phyloP scores from a whole-genome alignment of 2,888 invertebrate species.

The Hyalella azteca region DNA sequence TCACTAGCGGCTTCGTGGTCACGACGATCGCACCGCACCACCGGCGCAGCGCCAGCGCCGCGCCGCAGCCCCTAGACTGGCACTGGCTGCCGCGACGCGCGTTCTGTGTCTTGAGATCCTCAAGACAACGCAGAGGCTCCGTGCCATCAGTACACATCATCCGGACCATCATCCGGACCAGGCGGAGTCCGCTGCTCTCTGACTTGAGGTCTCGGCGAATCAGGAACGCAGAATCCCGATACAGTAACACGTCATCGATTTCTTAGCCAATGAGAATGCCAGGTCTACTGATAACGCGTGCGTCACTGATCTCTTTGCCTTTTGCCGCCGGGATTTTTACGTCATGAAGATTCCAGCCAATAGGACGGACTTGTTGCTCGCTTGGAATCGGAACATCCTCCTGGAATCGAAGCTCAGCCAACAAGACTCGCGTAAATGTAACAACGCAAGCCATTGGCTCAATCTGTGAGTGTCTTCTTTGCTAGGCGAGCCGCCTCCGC shows the following conservation, averaged over 20 bases:
- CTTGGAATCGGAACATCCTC: too few species aligned
- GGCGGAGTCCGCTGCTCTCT: neutral
- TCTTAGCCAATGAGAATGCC: neutral
- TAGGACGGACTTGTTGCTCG: neutral
- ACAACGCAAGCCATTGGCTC: neutral
- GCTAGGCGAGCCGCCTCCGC: slow-evolving; percentile 17
- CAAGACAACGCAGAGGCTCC: slow-evolving; percentile 19
- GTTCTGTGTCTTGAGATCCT: slow-evolving; percentile 23
- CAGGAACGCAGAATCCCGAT: neutral
- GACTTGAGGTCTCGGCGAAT: neutral
- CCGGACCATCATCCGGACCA: slow-evolving; percentile 13
- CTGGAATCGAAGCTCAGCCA: neutral
- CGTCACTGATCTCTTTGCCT: slow-evolving; percentile 35
- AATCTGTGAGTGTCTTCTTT: slow-evolving; percentile 3
- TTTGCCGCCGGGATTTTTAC: slow-evolving; percentile 19
- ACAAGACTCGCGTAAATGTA: slow-evolving; percentile 2
- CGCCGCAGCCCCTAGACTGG: neutral
- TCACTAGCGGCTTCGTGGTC: too few species aligned
- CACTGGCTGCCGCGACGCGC: neutral
- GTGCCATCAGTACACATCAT: slow-evolving; percentile 37
- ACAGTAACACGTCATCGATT: neutral
- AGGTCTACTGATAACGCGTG: slow-evolving; percentile 10
- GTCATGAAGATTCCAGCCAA: slow-evolving; percentile 2
- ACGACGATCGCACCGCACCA: too few species aligned
- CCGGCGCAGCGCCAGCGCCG: neutral